Evolutionary conservation across 2,888 invertebrate genomes (phyloP).

Genomic region (Pelosia muscerda): DNA sequence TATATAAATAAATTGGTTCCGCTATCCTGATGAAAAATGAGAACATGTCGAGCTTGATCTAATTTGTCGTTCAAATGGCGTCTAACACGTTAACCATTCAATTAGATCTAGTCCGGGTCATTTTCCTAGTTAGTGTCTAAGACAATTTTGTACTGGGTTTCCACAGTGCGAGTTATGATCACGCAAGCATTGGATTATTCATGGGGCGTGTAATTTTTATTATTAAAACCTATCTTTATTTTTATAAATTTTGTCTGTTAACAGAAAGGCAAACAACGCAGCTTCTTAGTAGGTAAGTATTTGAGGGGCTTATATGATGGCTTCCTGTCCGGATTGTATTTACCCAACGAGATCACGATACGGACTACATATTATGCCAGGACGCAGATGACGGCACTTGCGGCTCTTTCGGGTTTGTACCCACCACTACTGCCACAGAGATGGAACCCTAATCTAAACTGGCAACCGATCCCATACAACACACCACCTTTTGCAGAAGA

Average conservation of each 20-base stretch:
- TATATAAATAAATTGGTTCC: too few relatives aligned
- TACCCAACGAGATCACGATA: slow-evolving; percentile 79
- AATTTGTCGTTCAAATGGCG: neutral
- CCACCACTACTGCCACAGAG: slow-evolving; percentile 86
- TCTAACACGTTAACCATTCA: neutral
- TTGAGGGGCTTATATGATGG: slow-evolving; percentile 78
- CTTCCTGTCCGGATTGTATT: slow-evolving; percentile 78
- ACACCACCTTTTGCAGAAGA: slow-evolving; percentile 69
- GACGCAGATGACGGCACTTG: slow-evolving; percentile 91
- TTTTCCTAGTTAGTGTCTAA: neutral
- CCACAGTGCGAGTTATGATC: too few relatives aligned
- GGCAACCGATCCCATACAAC: slow-evolving; percentile 90
- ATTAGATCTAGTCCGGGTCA: neutral
- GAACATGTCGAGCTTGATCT: neutral
- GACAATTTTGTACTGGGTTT: too few relatives aligned
- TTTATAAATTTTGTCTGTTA: slow-evolving; percentile 19
- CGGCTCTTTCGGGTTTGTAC: slow-evolving; percentile 90
- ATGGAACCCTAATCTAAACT: slow-evolving; percentile 87
- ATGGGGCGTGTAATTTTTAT: neutral
- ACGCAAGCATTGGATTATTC: neutral
- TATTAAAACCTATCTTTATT: neutral
- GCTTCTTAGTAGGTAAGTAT: slow-evolving; percentile 80
- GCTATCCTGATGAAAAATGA: too few relatives aligned
- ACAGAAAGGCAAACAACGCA: slow-evolving; percentile 85
- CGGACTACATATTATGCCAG: slow-evolving; percentile 90